These are phyloP conservation scores for Mellivora capensis DNA, from an alignment of 2,113 vertebrate species.

Conservation along the genomic window DNA sequence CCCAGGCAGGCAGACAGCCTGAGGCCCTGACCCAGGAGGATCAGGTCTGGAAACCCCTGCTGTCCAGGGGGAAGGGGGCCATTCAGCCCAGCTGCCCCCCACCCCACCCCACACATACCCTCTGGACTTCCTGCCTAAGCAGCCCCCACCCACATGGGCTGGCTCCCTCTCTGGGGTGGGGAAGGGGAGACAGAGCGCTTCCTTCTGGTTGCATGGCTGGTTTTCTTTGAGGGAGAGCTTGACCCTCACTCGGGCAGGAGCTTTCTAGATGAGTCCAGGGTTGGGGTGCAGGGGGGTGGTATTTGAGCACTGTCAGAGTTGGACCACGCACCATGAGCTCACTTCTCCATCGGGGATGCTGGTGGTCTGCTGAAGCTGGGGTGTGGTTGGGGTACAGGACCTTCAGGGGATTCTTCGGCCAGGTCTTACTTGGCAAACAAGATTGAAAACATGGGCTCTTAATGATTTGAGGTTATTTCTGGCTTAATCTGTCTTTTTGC, in stretches of 20 bases:
- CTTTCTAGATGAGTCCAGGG: neutral
- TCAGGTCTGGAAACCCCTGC: neutral
- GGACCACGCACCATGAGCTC: neutral
- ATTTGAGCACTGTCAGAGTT: neutral
- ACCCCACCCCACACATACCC: no score
- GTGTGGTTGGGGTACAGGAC: neutral
- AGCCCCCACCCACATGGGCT: neutral
- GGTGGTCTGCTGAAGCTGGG: neutral
- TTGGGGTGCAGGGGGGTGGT: rapidly evolving
- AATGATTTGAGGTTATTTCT: neutral
- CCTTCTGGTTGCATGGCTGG: neutral
- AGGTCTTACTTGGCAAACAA: neutral
- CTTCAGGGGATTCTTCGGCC: neutral
- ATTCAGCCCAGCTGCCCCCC: neutral
- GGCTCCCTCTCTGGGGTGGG: neutral
- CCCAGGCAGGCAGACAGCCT: no score
- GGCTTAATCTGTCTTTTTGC: neutral
- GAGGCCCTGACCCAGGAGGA: neutral
- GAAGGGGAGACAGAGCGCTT: neutral
- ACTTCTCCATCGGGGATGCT: neutral
- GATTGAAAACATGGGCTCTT: neutral
- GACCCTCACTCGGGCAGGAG: neutral
- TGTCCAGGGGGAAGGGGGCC: neutral
- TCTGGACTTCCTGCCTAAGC: neutral
- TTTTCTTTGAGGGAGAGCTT: neutral